Base-by-base conservation (phyloP, 2,888 invertebrate genomes). In the Hesperia comma region DNA sequence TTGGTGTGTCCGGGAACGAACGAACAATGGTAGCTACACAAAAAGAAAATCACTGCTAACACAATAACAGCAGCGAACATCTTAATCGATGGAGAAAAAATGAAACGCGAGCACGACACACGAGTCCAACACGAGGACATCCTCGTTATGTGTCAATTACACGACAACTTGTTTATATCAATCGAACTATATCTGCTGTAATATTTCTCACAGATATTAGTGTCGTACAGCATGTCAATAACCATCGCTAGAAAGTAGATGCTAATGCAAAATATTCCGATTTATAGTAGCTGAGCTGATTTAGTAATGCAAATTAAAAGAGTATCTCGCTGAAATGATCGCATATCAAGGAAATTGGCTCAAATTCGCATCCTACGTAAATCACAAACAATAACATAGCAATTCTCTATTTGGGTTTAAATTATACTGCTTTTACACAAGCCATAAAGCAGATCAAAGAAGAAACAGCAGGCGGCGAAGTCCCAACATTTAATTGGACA, bases 401-500 rank as follows among this genome's bases (percentile, higher is more conserved):
- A 6, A 37, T 37, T 37, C 12, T 10, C 14, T 21, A 21, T 51
- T 70, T 41, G 61, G 67, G 57, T 21, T 46, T 67, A 68, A 72
- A 73, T 73, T 69, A 63, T 58, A n/a, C 55, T 43, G 70, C 56
- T 64, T 70, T 26, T 70, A 54, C 58, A 60, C 26, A 57, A 51
- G 61, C 71, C 67, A 75, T 72, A 75, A 74, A 75, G 55, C 56
- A 76, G 71, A 79, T 79, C 79, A 74, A 75, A 82, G 78, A 79
- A 79, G 78, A 77, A 74, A 70, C 79, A 68, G 77, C 78, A 76
- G 79, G 81, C 72, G 81, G 77, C 75, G 72, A 74, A 79, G 77
- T 77, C 71, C 70, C 73, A 71, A 75, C 70, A 75, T 77, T 81
- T 85, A 84, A 85, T 86, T 83, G 82, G 80, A 76, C 76, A 78